Conservation (phyloP, 2,888 invertebrate genomes). For the Xestoiulus laeticollis region DNA sequence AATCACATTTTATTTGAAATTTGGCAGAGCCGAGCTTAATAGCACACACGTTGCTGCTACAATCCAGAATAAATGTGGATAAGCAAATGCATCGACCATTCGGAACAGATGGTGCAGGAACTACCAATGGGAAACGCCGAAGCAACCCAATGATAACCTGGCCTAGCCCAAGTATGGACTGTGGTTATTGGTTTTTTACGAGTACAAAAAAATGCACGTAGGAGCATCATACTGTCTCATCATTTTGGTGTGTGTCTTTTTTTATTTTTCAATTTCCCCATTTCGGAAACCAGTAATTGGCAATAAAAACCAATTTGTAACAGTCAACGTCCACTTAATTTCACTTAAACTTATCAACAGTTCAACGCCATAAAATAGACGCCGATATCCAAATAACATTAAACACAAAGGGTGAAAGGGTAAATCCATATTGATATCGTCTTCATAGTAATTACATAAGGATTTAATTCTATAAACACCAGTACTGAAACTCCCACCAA, state of each 20-base stretch:
- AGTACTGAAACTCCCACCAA: neutral
- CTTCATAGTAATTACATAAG: neutral
- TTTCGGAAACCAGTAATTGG: neutral
- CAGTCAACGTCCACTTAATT: neutral
- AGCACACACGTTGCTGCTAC: neutral
- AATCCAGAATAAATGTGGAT: slow-evolving; percentile 19
- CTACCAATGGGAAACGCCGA: neutral
- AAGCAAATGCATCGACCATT: neutral
- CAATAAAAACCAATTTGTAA: neutral
- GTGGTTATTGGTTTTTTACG: slow-evolving; percentile 28
- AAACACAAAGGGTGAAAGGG: neutral
- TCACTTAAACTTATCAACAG: neutral
- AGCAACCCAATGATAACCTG: neutral
- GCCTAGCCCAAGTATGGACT: neutral
- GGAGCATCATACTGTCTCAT: neutral
- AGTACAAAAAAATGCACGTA: neutral
- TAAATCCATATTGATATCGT: neutral
- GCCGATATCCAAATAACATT: neutral
- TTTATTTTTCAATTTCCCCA: neutral
- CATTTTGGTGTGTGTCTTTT: neutral
- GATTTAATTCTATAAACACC: neutral
- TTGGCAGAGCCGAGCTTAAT: neutral
- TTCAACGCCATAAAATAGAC: neutral
- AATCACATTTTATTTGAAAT: slow-evolving; percentile 8
- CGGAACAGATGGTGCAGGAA: slow-evolving; percentile 5